These are phyloP conservation scores for Intellagama lesueurii DNA, from an alignment of 2,797 vertebrate species.

Conservation along the genomic window DNA sequence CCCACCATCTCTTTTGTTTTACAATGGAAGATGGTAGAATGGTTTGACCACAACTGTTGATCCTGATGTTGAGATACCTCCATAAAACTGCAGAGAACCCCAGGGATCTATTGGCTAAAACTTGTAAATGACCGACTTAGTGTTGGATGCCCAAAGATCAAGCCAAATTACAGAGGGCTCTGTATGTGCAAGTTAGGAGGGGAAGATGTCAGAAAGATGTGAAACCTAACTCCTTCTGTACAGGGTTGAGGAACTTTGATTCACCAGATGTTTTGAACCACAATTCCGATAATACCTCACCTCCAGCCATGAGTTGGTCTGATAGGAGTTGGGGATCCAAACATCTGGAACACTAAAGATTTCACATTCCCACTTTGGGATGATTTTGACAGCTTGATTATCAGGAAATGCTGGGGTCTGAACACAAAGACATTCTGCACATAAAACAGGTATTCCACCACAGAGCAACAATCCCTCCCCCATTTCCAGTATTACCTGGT, in stretches of 20 bases:
- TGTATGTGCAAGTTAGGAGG: neutral
- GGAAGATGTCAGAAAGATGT: neutral
- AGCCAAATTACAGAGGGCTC: constrained; percentile 22
- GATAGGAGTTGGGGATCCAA: neutral
- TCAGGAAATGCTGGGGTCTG: too few relatives aligned
- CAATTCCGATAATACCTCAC: neutral
- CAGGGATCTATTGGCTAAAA: neutral
- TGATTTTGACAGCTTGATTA: constrained; percentile 9
- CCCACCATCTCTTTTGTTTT: neutral
- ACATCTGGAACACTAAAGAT: neutral
- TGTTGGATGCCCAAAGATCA: neutral
- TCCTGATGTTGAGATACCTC: neutral
- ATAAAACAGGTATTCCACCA: too few relatives aligned
- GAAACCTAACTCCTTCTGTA: neutral
- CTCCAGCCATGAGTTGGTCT: neutral
- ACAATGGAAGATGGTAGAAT: neutral
- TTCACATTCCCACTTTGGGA: neutral
- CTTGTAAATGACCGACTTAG: neutral
- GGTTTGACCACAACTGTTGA: neutral
- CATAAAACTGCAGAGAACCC: neutral
- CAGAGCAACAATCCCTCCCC: too few relatives aligned
- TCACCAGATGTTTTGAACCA: neutral
- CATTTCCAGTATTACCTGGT: neutral
- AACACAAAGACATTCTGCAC: too few relatives aligned
- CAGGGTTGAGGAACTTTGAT: too few relatives aligned